Evolutionary conservation across 2,797 vertebrate species (phyloP), one percentile per base, ranked within the genome.

Genomic region (Poecilia wingei): DNA sequence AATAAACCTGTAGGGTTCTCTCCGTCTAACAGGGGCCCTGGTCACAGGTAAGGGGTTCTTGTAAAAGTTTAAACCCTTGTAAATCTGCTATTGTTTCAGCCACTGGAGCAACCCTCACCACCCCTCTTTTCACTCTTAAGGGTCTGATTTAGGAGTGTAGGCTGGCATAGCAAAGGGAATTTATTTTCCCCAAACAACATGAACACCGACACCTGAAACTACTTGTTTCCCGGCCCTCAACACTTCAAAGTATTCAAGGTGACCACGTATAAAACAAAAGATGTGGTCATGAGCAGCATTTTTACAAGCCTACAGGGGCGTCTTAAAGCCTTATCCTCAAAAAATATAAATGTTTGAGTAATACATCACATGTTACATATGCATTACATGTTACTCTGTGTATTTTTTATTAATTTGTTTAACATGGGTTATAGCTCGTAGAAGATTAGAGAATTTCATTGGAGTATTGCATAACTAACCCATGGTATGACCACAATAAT

Each of bases 1-100:
- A 39, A 81, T 92, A 91, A 92, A 93, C 57, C 79, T 71, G 39
- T 25, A 82, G 57, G 53, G 77, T 86, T 83, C 33, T 72, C 76
- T 75, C 47, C 39, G 47, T 78, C 78, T 84, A 83, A 87, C 81
- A 82, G 79, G 80, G 86, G 79, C 86, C 73, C 59, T 9, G 59
- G 81, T 74, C 66, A 77, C 76, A 77, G 79, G 74, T 59, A 78
- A 87, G 87, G 79, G 83, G 72, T 73, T 74, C 80, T 89, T 68
- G 75, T 88, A 84, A 83, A 90, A 88, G 91, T 93, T 93, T 92
- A 92, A 89, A 90, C 87, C 87, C 82, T 85, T 84, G 86, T 94
- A 93, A 94, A 95, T 94, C 91, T 90, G 73, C 79, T 86, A 79
- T 86, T 91, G 92, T 93, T 89, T 88, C 81, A 86, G 83, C 75